Evolutionary conservation across 1,140 invertebrate species (phyloP).

Genomic region (Venturia canescens): DNA sequence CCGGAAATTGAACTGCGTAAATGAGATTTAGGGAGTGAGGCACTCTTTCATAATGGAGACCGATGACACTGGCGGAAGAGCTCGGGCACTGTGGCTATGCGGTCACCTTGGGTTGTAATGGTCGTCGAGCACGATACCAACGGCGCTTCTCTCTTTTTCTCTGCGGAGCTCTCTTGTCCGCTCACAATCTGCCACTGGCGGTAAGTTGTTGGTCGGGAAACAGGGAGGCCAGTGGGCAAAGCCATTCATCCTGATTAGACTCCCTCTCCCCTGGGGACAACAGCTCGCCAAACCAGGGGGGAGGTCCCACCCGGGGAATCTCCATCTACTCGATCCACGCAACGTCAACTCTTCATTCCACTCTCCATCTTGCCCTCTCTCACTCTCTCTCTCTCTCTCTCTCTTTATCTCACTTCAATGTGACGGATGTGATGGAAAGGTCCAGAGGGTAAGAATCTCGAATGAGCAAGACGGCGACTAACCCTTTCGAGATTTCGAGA

Average conservation of each 20-base stretch:
- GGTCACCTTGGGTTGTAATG: not conserved
- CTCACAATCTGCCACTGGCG: constrained; percentile 28
- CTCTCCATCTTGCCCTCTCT: not conserved
- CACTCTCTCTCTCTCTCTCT: not conserved
- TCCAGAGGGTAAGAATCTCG: not conserved
- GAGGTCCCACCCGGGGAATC: constrained; percentile 49
- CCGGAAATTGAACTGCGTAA: constrained; percentile 54
- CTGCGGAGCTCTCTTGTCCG: not conserved
- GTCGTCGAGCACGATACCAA: not conserved
- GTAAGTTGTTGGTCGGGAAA: constrained; percentile 64
- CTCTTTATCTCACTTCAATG: not conserved
- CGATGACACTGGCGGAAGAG: constrained; percentile 61
- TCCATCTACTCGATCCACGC: constrained; percentile 55
- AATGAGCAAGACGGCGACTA: too few relatives aligned
- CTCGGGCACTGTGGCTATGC: not conserved
- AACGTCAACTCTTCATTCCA: constrained; percentile 9
- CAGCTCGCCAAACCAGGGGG: not conserved
- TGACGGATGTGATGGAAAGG: not conserved
- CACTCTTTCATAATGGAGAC: constrained; percentile 70
- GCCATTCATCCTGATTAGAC: constrained; percentile 71
- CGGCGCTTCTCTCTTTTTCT: not conserved
- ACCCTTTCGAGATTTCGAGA: too few relatives aligned
- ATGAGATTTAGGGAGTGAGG: constrained; percentile 62
- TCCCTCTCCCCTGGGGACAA: constrained; percentile 66
- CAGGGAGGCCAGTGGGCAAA: constrained; percentile 60